phyloP scores from a whole-genome alignment of 2,113 vertebrate species.

The Scortum barcoo region DNA sequence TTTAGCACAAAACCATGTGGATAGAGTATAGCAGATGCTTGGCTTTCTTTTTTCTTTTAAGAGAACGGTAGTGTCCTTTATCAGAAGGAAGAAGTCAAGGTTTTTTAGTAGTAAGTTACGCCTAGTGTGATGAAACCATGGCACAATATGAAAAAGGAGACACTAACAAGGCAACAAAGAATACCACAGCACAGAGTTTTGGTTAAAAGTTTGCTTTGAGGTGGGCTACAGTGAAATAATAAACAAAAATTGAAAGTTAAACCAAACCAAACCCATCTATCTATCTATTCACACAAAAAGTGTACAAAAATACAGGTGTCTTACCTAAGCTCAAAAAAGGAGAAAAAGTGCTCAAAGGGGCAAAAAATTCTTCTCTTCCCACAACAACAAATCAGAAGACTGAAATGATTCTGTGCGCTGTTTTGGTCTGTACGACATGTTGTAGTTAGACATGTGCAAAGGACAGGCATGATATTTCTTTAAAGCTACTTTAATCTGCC shows the following conservation, averaged over 20 bases:
- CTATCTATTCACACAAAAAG: not conserved
- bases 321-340: not conserved
- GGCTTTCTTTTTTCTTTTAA: not conserved
- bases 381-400: not conserved
- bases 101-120: not conserved
- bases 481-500: too few relatives aligned
- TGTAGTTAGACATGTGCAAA: not conserved
- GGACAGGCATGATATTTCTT: not conserved
- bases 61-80: not conserved
- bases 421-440: not conserved
- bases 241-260: not conserved
- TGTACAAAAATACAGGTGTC: not conserved
- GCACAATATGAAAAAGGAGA: not conserved
- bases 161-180: not conserved
- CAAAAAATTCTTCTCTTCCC: not conserved
- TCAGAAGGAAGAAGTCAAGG: not conserved
- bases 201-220: not conserved
- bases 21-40: not conserved
- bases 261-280: not conserved
- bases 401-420: too few relatives aligned
- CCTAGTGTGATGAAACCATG: not conserved
- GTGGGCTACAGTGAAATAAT: not conserved
- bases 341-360: not conserved
- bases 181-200: not conserved
- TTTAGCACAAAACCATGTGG: slow-evolving; percentile 2